Base-by-base conservation (phyloP, 2,797 vertebrate genomes). In the Bucorvus abyssinicus region DNA sequence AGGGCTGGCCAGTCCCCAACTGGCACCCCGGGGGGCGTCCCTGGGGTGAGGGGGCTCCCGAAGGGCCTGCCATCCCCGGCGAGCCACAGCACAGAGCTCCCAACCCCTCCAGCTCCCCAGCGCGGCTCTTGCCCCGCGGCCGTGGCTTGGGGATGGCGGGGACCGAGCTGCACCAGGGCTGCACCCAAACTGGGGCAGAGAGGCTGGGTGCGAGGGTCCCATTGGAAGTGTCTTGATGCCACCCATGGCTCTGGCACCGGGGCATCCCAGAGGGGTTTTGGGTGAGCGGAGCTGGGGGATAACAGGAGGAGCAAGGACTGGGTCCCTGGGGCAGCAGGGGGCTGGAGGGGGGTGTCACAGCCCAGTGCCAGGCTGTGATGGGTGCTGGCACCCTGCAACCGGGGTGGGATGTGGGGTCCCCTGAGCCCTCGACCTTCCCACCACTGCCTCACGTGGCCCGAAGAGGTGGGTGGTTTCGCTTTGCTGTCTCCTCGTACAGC, bases 391-490 rank as follows among this genome's bases (percentile, higher is more conserved):
- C 30, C 69, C 60, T 36, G 8, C 5, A 7, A 2, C 3, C 0
- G 1, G 55, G 50, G 7, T 40, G 81, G 50, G 44, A 8, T 34
- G 40, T 0, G 3, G 80, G 55, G 70, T 65, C 30, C 6, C 50
- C 6, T 0, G 3, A 7, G 57, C 64, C 47, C 13, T 84, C 27
- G 1, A 19, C 61, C 78, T 75, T 45, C 60, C 59, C 70, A 10
- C 6, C 3, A 0, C 42, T 0, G 14, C 16, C 45, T 82, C 75
- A 65, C 65, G 40, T 26, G 75, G 84, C 71, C 45, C 4, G 0
- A 3, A 32, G 59, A 64, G 74, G 96, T 69, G 96, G 92, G 83
- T 59, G 96, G 95, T 96, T 96, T 87, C 94, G 11, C 87, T 96
- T 86, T 81, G 93, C 94, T 9, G 82, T 80, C 96, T 94, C 92